Conservation (phyloP, 2,888 invertebrate genomes). For the Xylocampa areola region DNA sequence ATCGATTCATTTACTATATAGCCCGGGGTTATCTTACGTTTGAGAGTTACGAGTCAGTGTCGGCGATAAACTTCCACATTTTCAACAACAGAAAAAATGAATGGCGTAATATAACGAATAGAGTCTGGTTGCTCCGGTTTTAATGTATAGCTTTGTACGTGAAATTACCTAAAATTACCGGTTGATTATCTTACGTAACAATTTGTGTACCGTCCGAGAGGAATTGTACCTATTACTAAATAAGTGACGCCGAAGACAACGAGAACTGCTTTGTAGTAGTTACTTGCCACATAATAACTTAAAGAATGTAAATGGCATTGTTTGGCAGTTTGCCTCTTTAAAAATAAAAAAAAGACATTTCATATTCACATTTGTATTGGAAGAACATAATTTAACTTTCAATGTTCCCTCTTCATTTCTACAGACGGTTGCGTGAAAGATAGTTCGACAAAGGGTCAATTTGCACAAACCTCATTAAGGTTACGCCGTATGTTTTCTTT, state of each 20-base stretch:
- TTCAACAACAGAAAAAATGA: slow-evolving; percentile 28
- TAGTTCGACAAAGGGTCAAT: slow-evolving; percentile 32
- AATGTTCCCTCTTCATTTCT: slow-evolving; percentile 13
- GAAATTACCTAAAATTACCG: slow-evolving; percentile 64
- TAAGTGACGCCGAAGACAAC: slow-evolving; percentile 33
- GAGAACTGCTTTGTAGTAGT: slow-evolving; percentile 25
- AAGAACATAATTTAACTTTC: slow-evolving; percentile 10
- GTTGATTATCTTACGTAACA: slow-evolving; percentile 54
- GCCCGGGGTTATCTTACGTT: slow-evolving; percentile 51
- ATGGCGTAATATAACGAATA: slow-evolving; percentile 22
- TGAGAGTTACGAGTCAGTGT: slow-evolving; percentile 40
- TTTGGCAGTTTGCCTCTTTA: slow-evolving; percentile 9
- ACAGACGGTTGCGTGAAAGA: slow-evolving; percentile 37
- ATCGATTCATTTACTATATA: slow-evolving; percentile 28
- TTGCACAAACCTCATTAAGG: slow-evolving; percentile 56
- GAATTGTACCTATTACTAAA: slow-evolving; percentile 34
- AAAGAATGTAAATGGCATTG: slow-evolving; percentile 1
- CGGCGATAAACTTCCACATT: slow-evolving; percentile 41
- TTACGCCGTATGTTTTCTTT: slow-evolving; percentile 56
- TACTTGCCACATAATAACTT: slow-evolving; percentile 15
- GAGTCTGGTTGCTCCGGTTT: slow-evolving; percentile 43
- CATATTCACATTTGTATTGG: slow-evolving; percentile 13
- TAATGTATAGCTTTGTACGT: slow-evolving; percentile 48
- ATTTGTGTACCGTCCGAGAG: slow-evolving; percentile 26
- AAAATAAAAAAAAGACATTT: slow-evolving; percentile 16